Percentiles rank a stretch among this genome's conserved stretches.
These are phyloP conservation scores for Salvator merianae DNA, from an alignment of 2,113 vertebrate species.

Conservation along the genomic window DNA sequence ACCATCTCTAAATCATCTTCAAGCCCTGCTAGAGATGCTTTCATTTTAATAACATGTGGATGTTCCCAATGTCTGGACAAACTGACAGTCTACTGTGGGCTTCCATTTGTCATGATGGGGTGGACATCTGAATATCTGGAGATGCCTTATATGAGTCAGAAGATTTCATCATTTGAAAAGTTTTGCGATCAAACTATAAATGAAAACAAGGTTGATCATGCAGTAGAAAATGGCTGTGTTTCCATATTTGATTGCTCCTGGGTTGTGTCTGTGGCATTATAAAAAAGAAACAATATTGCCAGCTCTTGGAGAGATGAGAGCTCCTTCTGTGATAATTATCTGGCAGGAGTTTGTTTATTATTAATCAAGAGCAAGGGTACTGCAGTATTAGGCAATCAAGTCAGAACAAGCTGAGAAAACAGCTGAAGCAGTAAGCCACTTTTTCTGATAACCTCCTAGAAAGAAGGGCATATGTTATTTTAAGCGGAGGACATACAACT, in stretches of 20 bases:
- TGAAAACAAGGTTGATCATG: not conserved
- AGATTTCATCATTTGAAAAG: not conserved
- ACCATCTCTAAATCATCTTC: no score
- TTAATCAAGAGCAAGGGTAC: conserved; percentile 43
- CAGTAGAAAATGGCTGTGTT: not conserved
- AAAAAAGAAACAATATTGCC: conserved; percentile 25
- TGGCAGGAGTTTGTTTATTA: conserved; percentile 42
- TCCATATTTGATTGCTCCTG: conserved; percentile 7
- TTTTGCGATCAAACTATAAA: not conserved
- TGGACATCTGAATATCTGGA: not conserved
- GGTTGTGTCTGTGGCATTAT: conserved; percentile 36
- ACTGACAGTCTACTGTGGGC: not conserved
- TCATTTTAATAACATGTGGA: no score
- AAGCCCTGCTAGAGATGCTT: no score
- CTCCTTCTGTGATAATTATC: conserved; percentile 36
- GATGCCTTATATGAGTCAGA: not conserved
- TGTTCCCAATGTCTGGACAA: not conserved
- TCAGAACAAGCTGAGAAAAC: conserved; percentile 3
- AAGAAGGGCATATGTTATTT: no score
- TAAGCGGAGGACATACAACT: no score
- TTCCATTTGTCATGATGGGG: not conserved
- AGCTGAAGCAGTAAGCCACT: not conserved
- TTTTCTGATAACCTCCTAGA: not conserved
- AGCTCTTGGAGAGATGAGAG: conserved; percentile 37
- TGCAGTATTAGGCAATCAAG: conserved; percentile 52